These are phyloP conservation scores for Vombatus ursinus DNA, from an alignment of 2,113 vertebrate species.

Conservation along the genomic window DNA sequence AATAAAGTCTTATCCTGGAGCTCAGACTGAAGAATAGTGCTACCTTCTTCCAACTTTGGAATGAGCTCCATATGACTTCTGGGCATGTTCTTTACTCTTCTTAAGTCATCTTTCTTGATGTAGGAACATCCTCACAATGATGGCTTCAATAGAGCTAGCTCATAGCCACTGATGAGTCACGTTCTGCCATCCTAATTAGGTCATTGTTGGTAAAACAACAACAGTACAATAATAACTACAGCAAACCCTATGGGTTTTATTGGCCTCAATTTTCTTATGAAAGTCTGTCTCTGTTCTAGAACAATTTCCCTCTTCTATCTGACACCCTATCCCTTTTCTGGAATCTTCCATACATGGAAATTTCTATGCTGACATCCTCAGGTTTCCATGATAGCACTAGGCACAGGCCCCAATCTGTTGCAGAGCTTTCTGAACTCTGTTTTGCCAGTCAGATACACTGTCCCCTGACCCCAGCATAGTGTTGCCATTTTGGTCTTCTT, in stretches of 20 bases:
- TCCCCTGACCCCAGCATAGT: neutral
- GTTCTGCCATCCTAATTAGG: neutral
- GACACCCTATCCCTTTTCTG: neutral
- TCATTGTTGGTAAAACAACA: slow-evolving; percentile 2
- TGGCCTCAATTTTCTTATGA: neutral
- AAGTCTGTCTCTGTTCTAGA: neutral
- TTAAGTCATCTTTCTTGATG: neutral
- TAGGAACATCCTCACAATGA: neutral
- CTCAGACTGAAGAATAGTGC: neutral
- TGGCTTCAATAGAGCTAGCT: neutral
- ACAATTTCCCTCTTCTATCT: neutral
- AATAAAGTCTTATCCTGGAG: neutral
- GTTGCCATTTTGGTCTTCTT: neutral
- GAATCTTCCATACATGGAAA: neutral
- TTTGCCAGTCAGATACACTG: neutral
- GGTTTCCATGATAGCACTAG: neutral
- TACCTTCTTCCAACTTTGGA: neutral
- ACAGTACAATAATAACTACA: neutral
- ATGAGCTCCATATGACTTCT: neutral
- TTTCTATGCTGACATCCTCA: neutral
- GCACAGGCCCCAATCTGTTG: neutral
- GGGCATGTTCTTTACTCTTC: neutral
- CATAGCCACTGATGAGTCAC: neutral
- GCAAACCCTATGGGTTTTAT: neutral
- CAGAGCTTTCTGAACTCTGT: neutral